Evolutionary conservation across 1,140 invertebrate genomes (phyloP).

Genomic region (Forficula auricularia): DNA sequence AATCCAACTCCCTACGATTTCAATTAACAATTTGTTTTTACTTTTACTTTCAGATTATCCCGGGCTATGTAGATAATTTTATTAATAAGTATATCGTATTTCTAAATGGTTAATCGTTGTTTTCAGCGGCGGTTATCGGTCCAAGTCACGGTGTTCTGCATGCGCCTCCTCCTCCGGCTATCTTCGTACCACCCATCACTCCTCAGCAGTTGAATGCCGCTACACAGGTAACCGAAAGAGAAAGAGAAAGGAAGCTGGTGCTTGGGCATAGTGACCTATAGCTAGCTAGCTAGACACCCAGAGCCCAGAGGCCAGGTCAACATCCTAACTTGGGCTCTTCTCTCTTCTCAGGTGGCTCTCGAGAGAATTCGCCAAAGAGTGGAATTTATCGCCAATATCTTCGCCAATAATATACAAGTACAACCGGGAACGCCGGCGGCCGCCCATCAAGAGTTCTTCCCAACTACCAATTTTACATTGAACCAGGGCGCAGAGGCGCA

Average conservation of each 20-base stretch:
- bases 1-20: too few species aligned
- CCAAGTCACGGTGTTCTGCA: constrained; percentile 20
- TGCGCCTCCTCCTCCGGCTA: constrained; percentile 22
- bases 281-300: too few species aligned
- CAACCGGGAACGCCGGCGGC: constrained; percentile 21
- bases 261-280: too few species aligned
- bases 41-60: too few species aligned
- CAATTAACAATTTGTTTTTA: too few species aligned
- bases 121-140: constrained; percentile 2
- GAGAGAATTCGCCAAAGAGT: constrained; percentile 17
- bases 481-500: constrained; percentile 24
- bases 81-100: not conserved
- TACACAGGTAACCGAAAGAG: constrained; percentile 8
- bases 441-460: constrained; percentile 28
- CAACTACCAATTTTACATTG: constrained; percentile 25
- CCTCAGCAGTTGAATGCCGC: constrained; percentile 19
- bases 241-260: too few species aligned
- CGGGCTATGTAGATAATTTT: not conserved
- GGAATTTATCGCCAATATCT: constrained; percentile 16
- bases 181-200: constrained; percentile 21
- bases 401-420: constrained; percentile 22
- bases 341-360: constrained; percentile 14
- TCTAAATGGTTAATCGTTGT: not conserved
- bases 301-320: too few species aligned
- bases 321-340: too few species aligned